These are phyloP conservation scores for Corythornis leucogaster DNA, from an alignment of 2,797 vertebrate genomes.

Conservation along the genomic window DNA sequence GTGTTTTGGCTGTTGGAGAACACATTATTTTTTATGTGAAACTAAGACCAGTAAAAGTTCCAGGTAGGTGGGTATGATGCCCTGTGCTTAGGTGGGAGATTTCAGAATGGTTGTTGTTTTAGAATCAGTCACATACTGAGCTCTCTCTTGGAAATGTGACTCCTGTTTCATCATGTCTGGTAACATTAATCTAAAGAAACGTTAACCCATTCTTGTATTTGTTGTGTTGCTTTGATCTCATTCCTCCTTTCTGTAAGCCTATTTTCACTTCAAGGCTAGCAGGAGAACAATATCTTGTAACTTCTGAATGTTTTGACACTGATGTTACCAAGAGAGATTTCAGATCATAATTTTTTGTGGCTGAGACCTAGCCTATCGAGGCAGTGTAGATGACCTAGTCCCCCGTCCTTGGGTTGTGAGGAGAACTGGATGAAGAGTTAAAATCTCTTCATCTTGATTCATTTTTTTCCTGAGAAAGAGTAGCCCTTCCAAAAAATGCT, in stretches of 20 bases:
- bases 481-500: neutral
- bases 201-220: neutral
- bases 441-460: neutral
- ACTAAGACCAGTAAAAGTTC: neutral
- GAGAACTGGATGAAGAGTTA: neutral
- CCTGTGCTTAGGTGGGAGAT: neutral
- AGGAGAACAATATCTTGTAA: neutral
- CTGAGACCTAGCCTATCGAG: neutral
- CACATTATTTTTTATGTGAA: neutral
- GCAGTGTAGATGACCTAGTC: neutral
- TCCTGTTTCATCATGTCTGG: neutral
- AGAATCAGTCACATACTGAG: neutral
- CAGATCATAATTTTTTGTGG: neutral
- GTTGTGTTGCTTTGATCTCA: neutral
- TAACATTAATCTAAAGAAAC: neutral
- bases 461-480: neutral
- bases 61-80: too few relatives aligned
- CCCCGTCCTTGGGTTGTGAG: neutral
- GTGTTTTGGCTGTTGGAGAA: neutral
- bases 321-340: neutral
- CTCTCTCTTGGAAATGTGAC: neutral
- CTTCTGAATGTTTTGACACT: neutral
- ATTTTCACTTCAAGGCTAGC: neutral
- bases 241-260: neutral
- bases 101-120: neutral